Base-by-base conservation (phyloP, 2,888 invertebrate genomes). In the Tenthredo amoena region DNA sequence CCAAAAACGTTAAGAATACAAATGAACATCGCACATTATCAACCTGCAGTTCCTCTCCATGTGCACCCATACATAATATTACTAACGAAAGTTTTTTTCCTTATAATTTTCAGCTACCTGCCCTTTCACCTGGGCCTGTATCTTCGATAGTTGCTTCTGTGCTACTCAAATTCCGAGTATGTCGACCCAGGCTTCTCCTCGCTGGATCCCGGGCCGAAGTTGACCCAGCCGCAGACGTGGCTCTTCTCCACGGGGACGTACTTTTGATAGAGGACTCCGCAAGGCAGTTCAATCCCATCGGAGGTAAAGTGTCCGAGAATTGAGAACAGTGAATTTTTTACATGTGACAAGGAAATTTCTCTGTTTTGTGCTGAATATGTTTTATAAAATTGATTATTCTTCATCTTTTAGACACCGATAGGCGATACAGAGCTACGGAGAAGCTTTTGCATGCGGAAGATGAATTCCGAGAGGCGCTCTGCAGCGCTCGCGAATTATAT, bases 131-230 rank as follows among this genome's bases (percentile, higher is more conserved):
- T 18, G 92, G 93, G 87, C 88, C 90, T 71, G 90, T 93, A 58
- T 93, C 93, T 55, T 89, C 92, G 74, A 88, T 93, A 88, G 93
- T 93, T 85, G 93, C 92, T 68, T 92, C 93, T 77, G 91, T 93
- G 85, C 89, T 93, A 12, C 88, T 93, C 31, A 93, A 92, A 87
- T 93, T 92, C 86, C 91, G 93, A 74, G 92, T 93, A 65, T 93
- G 92, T 88, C 89, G 92, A 86, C 92, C 95, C 0, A 91, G 95
- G 68, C 93, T 96, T 74, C 94, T 95, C 86, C 94, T 96, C 55
- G 96, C 96, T 62, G 96, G 96, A 0, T 95, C 95, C 9, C 95
- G 95, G 89, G 96, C 96, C 40, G 95, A 95, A 55, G 95, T 96
- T 68, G 95, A 96, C 88, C 95, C 95, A 0, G 94, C 95, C 84